Evolutionary conservation across 2,113 vertebrate species (phyloP).

Genomic region (Gymnorhina tibicen): DNA sequence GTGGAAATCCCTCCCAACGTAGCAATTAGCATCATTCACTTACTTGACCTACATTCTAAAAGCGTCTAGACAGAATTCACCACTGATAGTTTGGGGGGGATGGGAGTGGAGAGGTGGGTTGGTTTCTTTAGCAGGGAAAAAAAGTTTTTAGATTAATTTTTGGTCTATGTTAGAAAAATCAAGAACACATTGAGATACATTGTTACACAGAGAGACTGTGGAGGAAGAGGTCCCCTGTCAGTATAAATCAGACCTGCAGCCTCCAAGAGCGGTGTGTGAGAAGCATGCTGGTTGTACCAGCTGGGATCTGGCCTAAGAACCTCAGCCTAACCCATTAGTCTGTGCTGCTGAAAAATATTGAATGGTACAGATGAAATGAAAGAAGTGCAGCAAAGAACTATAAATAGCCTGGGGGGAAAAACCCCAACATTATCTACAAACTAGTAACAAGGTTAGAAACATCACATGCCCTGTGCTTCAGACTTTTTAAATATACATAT

Average conservation of each 20-base stretch:
- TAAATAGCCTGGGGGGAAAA: background rate
- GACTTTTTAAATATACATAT: background rate
- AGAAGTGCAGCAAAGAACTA: slow-evolving; percentile 19
- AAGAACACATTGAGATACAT: background rate
- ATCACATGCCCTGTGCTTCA: background rate
- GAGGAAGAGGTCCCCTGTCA: background rate
- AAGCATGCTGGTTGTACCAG: background rate
- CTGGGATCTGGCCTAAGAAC: slow-evolving; percentile 6
- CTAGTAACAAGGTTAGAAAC: background rate
- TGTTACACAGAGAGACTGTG: background rate
- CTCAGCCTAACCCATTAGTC: background rate
- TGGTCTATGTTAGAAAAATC: background rate
- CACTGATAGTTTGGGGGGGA: background rate
- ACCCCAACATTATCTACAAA: background rate
- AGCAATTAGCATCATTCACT: slow-evolving; percentile 47
- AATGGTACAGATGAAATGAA: background rate
- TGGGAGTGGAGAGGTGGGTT: background rate
- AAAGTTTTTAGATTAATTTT: background rate
- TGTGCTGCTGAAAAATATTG: background rate
- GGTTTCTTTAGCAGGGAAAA: background rate
- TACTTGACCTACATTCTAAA: slow-evolving; percentile 51
- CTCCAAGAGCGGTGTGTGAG: background rate
- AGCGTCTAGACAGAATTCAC: slow-evolving; percentile 34
- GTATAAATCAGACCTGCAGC: background rate
- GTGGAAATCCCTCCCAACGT: slow-evolving; percentile 33